These are phyloP conservation scores for Protaetia brevitarsis DNA, from an alignment of 1,140 invertebrate species.

Conservation along the genomic window DNA sequence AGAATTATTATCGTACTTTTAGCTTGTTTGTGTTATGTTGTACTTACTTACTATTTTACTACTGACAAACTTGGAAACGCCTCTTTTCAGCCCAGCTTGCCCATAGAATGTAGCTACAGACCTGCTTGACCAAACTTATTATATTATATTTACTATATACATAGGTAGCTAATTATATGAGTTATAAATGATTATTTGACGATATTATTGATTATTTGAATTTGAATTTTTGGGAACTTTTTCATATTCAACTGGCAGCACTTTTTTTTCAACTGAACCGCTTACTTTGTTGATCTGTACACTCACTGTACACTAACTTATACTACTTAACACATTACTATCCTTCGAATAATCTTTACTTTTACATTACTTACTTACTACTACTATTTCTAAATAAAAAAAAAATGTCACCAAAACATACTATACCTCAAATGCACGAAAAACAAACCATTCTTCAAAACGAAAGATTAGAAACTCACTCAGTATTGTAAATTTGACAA, in stretches of 20 bases:
- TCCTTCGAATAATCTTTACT: too few relatives aligned
- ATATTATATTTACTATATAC: too few relatives aligned
- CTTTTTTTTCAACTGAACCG: conserved; percentile 31
- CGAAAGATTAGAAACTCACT: neutral
- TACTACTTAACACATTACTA: neutral
- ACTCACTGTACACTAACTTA: conserved; percentile 21
- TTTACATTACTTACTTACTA: too few relatives aligned
- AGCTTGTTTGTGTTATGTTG: conserved; percentile 37
- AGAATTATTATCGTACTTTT: too few relatives aligned
- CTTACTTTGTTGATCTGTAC: conserved; percentile 45
- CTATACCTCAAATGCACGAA: neutral
- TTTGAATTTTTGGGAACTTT: neutral
- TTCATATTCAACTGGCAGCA: conserved; percentile 30
- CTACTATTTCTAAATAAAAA: too few relatives aligned
- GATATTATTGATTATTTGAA: too few relatives aligned
- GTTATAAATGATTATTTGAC: too few relatives aligned
- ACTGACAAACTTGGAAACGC: conserved; percentile 25
- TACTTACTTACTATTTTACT: conserved; percentile 19
- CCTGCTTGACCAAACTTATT: conserved; percentile 37
- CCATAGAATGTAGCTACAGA: conserved; percentile 49
- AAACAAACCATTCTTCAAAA: neutral
- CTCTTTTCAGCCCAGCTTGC: conserved; percentile 35
- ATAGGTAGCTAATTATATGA: conserved; percentile 33
- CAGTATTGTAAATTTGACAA: too few relatives aligned
- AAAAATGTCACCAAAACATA: neutral